Conservation (phyloP, 2,113 vertebrate genomes). For the Dipodomys merriami region DNA sequence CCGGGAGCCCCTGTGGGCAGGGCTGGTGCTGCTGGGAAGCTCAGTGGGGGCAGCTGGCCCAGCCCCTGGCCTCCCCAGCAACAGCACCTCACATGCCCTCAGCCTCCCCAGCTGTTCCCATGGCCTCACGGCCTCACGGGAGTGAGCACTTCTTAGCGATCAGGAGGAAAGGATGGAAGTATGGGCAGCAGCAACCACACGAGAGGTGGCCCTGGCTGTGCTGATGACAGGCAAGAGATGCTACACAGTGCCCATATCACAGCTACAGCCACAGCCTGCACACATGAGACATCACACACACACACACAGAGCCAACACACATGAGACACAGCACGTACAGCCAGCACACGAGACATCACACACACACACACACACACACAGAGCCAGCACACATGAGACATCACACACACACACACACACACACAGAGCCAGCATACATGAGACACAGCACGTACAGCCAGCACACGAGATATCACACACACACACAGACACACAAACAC, state of each 20-base stretch:
- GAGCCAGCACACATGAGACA: too few relatives aligned
- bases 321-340: too few relatives aligned
- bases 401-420: too few relatives aligned
- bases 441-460: too few relatives aligned
- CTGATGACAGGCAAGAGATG: background rate
- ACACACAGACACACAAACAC: too few relatives aligned
- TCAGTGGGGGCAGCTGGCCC: slow-evolving; percentile 55
- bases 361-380: too few relatives aligned
- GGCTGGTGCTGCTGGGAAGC: slow-evolving; percentile 69
- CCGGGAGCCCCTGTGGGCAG: slow-evolving; percentile 66
- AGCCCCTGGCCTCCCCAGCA: slow-evolving; percentile 18
- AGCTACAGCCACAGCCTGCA: background rate
- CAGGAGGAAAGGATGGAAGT: slow-evolving; percentile 47
- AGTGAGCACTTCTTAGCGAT: slow-evolving; percentile 52
- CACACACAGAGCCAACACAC: too few relatives aligned
- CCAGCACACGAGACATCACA: too few relatives aligned
- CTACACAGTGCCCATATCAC: background rate
- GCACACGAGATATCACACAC: too few relatives aligned
- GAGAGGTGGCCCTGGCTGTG: slow-evolving; percentile 42
- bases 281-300: background rate
- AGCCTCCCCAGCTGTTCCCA: slow-evolving; percentile 58
- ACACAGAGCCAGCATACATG: too few relatives aligned
- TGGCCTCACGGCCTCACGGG: slow-evolving; percentile 52
- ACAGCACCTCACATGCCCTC: slow-evolving; percentile 21
- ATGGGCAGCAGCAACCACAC: slow-evolving; percentile 21